phyloP scores from a whole-genome alignment of 2,797 vertebrate species.

The Zalophus californianus region DNA sequence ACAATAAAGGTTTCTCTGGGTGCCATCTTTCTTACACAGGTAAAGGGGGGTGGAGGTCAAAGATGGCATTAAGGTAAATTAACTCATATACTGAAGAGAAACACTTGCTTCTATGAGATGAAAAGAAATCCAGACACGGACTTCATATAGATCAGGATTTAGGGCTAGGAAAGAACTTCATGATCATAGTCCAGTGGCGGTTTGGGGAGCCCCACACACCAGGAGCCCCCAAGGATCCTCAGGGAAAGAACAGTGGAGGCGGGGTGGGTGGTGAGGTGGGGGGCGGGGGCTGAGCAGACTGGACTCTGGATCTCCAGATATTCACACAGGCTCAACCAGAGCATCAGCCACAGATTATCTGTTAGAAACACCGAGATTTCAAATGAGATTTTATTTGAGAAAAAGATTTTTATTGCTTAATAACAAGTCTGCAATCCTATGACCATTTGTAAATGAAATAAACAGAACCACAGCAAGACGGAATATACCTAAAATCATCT shows the following conservation, averaged over 20 bases:
- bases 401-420: not conserved
- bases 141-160: not conserved
- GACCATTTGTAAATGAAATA: not conserved
- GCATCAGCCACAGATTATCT: not conserved
- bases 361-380: not conserved
- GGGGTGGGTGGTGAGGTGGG: too few relatives aligned
- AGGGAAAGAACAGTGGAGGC: rapidly evolving
- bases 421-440: not conserved
- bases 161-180: not conserved
- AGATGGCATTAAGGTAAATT: not conserved
- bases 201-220: not conserved
- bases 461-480: not conserved
- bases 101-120: not conserved
- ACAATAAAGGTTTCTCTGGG: not conserved
- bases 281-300: not conserved
- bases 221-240: not conserved
- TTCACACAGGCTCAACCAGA: not conserved
- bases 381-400: not conserved
- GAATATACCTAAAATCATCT: not conserved
- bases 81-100: not conserved
- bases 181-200: not conserved
- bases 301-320: not conserved
- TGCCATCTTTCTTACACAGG: not conserved
- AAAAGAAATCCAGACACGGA: not conserved
- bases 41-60: not conserved